Evolutionary conservation across 1,140 invertebrate genomes (phyloP).

Genomic region (Euschistus heros): DNA sequence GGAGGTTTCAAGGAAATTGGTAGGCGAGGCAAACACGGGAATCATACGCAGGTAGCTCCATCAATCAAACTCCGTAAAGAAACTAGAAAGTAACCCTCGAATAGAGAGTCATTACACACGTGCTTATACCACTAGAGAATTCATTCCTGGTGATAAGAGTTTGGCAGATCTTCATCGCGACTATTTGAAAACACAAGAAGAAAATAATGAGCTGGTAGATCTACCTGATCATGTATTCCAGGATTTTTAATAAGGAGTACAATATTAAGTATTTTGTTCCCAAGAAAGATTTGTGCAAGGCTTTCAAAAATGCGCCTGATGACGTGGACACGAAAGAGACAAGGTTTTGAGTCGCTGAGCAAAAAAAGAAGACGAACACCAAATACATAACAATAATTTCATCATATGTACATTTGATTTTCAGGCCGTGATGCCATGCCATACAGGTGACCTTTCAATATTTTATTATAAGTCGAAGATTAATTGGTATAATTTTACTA

Average conservation of each 20-base stretch:
- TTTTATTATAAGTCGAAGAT: too few relatives aligned
- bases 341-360: too few relatives aligned
- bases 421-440: too few relatives aligned
- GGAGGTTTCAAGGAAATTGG: conserved; percentile 4
- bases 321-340: too few relatives aligned
- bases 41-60: conserved; percentile 13
- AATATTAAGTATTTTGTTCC: conserved; percentile 27
- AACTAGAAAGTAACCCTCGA: conserved; percentile 18
- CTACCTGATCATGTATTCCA: conserved; percentile 25
- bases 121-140: conserved; percentile 16
- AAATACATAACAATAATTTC: too few relatives aligned
- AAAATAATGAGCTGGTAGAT: conserved; percentile 21
- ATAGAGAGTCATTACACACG: conserved; percentile 24
- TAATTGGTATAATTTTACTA: too few relatives aligned
- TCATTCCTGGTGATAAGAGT: too few relatives aligned
- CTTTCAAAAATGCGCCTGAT: conserved; percentile 20
- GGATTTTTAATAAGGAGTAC: conserved; percentile 27
- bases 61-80: conserved; percentile 2
- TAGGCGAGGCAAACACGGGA: conserved; percentile 13
- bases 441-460: too few relatives aligned
- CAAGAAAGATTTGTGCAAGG: too few relatives aligned
- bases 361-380: too few relatives aligned
- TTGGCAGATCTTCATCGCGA: conserved; percentile 13
- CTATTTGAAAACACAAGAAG: conserved; percentile 8
- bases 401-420: too few relatives aligned